Conservation (phyloP, 2,888 invertebrate species). For the Liodrosophila aerea region DNA sequence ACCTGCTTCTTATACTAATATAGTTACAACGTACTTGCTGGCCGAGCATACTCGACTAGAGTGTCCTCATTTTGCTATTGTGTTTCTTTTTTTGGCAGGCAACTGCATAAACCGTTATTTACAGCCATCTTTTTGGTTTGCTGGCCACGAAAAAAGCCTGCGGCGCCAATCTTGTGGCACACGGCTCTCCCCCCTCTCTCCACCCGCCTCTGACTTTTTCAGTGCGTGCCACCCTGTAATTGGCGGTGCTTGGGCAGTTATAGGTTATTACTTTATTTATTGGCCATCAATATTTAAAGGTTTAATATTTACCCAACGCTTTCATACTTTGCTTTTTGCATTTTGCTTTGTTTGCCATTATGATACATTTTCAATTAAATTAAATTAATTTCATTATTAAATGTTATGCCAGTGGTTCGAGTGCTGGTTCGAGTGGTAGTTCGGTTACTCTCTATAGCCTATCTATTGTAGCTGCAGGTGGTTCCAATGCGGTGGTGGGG, state of each 20-base stretch:
- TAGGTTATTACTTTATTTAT: constrained; percentile 62
- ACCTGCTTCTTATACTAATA: no score
- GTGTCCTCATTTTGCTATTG: constrained; percentile 1
- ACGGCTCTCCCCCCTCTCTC: no score
- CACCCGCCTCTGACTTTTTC: background rate
- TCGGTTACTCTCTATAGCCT: no score
- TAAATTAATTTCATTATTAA: constrained; percentile 68
- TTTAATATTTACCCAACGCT: constrained; percentile 52
- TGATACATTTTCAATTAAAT: constrained; percentile 57
- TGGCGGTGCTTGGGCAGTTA: constrained; percentile 2
- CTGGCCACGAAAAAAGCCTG: constrained; percentile 22
- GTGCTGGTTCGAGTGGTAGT: no score
- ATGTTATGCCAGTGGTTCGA: no score
- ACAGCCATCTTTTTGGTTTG: constrained; percentile 40
- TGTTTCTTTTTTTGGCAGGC: constrained; percentile 27
- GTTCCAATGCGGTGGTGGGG: no score
- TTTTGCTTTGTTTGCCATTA: constrained; percentile 35
- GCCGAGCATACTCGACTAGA: background rate
- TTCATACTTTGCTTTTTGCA: constrained; percentile 3
- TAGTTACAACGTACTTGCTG: no score
- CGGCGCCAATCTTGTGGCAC: constrained; percentile 37
- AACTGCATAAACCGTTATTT: constrained; percentile 62
- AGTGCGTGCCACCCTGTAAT: background rate
- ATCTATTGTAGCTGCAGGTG: no score
- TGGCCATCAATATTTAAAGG: constrained; percentile 64